These are phyloP conservation scores for Gallinago nigripennis DNA, from an alignment of 2,797 vertebrate species.

Conservation along the genomic window DNA sequence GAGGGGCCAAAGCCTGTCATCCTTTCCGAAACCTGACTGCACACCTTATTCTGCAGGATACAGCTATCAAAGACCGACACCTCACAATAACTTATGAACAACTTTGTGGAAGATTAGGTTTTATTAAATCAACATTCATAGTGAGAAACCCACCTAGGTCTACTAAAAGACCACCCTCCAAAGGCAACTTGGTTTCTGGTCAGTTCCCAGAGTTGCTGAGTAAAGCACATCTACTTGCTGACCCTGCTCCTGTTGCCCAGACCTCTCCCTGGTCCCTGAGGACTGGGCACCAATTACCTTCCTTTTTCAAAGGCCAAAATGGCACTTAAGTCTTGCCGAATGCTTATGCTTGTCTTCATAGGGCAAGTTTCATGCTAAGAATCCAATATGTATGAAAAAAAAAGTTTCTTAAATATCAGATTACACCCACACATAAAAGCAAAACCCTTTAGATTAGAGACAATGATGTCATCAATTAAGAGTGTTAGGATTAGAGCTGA, in stretches of 20 bases:
- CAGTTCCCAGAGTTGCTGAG: not conserved
- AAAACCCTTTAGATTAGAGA: not conserved
- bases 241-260: not conserved
- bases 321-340: not conserved
- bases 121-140: not conserved
- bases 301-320: not conserved
- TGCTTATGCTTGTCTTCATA: fast-evolving
- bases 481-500: not conserved
- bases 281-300: not conserved
- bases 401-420: not conserved
- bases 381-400: not conserved
- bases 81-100: not conserved
- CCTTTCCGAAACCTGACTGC: not conserved
- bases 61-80: not conserved
- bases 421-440: not conserved
- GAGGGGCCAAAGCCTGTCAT: not conserved
- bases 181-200: not conserved
- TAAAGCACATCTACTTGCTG: not conserved
- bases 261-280: not conserved
- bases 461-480: not conserved
- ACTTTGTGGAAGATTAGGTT: not conserved
- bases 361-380: not conserved
- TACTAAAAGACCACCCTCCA: not conserved
- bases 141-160: not conserved
- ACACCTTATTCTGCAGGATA: not conserved